phyloP scores from a whole-genome alignment of 2,113 vertebrate species.

The Hydrolagus affinis region DNA sequence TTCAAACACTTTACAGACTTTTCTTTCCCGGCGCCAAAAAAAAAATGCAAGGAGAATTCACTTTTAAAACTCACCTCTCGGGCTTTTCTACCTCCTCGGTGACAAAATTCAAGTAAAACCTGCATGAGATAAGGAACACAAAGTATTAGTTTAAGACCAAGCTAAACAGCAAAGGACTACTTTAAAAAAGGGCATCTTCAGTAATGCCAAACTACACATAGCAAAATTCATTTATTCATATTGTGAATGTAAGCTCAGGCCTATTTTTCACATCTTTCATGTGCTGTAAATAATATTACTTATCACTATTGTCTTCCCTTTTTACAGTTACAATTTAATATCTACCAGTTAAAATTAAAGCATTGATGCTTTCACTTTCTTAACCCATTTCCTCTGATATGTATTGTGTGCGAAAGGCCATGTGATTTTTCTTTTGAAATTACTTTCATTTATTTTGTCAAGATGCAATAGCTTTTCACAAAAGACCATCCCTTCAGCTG shows the following conservation, averaged over 20 bases:
- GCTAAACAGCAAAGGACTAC: background rate
- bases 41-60: constrained; percentile 26
- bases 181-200: background rate
- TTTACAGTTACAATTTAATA: background rate
- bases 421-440: background rate
- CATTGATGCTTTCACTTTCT: background rate
- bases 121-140: constrained; percentile 40
- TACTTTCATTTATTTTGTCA: background rate
- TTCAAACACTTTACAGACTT: constrained; percentile 37
- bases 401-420: background rate
- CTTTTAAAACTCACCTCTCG: constrained; percentile 65
- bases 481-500: background rate
- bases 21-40: constrained; percentile 28
- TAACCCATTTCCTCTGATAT: background rate
- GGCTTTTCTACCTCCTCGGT: constrained; percentile 91
- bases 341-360: background rate
- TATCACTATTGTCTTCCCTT: background rate
- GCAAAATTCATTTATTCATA: background rate
- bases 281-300: background rate
- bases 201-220: background rate
- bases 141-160: background rate
- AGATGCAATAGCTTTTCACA: background rate
- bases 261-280: background rate
- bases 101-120: constrained; percentile 98
- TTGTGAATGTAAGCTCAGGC: background rate